A percentile compares a stretch with the other conserved stretches of the same genome.
Conservation (phyloP, 1,140 invertebrate species). For the Phortica variegata region DNA sequence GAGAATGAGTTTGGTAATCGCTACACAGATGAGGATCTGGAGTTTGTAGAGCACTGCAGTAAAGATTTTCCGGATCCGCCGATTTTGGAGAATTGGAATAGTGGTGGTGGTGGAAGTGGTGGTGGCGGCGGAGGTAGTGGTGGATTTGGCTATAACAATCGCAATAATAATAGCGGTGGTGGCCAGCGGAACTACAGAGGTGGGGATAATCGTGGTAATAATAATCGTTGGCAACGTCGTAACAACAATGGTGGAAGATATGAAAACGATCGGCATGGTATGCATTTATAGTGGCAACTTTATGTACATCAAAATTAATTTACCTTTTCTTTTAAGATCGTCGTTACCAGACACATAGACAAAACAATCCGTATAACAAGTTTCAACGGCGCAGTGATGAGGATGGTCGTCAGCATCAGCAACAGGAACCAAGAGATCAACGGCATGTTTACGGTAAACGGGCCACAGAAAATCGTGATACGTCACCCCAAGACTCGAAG, state of each 20-base stretch:
- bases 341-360: constrained; percentile 24
- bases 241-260: constrained; percentile 19
- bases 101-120: constrained; percentile 20
- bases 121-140: constrained; percentile 10
- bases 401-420: constrained; percentile 17
- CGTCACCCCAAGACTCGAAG: constrained; percentile 19
- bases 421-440: constrained; percentile 11
- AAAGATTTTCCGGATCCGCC: constrained; percentile 56
- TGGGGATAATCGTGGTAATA: constrained; percentile 28
- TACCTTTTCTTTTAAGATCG: constrained; percentile 17
- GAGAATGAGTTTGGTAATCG: constrained; percentile 61
- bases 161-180: constrained; percentile 33
- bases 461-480: constrained; percentile 5
- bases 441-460: not conserved
- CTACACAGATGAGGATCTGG: constrained; percentile 60
- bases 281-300: not conserved
- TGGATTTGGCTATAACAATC: constrained; percentile 10
- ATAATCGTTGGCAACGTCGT: constrained; percentile 18
- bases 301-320: no score
- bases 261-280: not conserved
- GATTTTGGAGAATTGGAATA: constrained; percentile 60
- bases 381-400: no score
- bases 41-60: constrained; percentile 58
- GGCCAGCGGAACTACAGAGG: constrained; percentile 25
- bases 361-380: constrained; percentile 3